A percentile compares a stretch with the other conserved stretches of the same genome.
phyloP scores from a whole-genome alignment of 2,797 vertebrate genomes.

The Mus spretus region DNA sequence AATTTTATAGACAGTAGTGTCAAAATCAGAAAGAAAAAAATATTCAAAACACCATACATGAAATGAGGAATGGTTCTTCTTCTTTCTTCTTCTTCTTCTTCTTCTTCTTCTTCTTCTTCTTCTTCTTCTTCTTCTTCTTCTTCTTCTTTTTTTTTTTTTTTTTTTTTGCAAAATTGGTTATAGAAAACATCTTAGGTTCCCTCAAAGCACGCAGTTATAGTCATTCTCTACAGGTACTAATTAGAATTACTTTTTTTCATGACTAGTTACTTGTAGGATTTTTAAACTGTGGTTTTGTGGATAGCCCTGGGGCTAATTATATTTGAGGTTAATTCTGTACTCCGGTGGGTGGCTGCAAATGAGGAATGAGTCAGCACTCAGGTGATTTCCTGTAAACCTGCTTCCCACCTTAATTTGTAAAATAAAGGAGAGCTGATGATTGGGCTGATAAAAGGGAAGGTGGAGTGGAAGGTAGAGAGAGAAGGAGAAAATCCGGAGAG shows the following conservation, averaged over 20 bases:
- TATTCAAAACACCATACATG: neutral
- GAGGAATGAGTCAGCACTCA: too few species aligned
- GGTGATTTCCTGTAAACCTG: too few species aligned
- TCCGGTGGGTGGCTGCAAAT: too few species aligned
- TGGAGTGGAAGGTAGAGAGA: too few species aligned
- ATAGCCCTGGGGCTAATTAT: too few species aligned
- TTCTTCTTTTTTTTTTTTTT: neutral
- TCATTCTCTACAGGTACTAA: neutral
- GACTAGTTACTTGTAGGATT: neutral
- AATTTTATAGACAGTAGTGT: neutral
- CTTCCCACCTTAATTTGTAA: too few species aligned
- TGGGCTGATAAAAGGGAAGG: too few species aligned
- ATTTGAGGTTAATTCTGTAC: too few species aligned
- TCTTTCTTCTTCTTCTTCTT: neutral
- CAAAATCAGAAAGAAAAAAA: slow-evolving; percentile 1
- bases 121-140: neutral
- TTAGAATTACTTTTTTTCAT: neutral
- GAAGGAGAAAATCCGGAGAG: too few species aligned
- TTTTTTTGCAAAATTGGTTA: neutral
- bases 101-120: neutral
- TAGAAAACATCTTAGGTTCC: neutral
- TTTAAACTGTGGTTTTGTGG: neutral
- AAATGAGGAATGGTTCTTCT: neutral
- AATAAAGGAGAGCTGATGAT: too few species aligned
- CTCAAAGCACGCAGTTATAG: neutral